Percentiles rank a stretch among this genome's conserved stretches.
Conservation (phyloP, 2,888 invertebrate genomes). For the Gerris lacustris region DNA sequence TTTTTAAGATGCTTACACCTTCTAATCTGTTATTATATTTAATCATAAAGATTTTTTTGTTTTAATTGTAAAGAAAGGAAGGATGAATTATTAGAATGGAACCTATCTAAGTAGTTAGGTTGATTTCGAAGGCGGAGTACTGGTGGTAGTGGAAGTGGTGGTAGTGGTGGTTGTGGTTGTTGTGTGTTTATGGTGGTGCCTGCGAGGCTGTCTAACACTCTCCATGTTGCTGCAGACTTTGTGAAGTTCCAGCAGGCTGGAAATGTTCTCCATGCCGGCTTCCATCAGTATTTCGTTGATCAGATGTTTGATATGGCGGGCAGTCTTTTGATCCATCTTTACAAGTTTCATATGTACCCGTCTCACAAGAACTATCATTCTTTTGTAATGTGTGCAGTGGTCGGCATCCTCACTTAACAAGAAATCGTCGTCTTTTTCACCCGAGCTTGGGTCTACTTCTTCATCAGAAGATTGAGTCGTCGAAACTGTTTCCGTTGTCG, state of each 20-base stretch:
- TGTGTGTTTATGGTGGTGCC: neutral
- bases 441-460: neutral
- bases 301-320: neutral
- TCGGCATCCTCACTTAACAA: neutral
- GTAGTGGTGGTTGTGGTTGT: neutral
- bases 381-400: neutral
- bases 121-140: neutral
- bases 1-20: too few relatives aligned
- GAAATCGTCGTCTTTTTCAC: neutral
- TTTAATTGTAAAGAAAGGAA: too few relatives aligned
- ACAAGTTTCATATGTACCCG: neutral
- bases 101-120: neutral
- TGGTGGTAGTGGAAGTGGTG: neutral
- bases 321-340: neutral
- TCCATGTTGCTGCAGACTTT: neutral
- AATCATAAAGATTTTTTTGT: too few relatives aligned
- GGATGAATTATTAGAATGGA: too few relatives aligned
- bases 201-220: neutral
- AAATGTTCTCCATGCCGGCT: neutral
- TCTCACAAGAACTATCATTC: neutral
- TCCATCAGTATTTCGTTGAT: neutral
- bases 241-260: neutral
- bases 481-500: neutral
- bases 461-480: neutral
- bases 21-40: too few relatives aligned